Base-by-base conservation (phyloP, 2,797 vertebrate species). In the Pseudochromis fuscus region DNA sequence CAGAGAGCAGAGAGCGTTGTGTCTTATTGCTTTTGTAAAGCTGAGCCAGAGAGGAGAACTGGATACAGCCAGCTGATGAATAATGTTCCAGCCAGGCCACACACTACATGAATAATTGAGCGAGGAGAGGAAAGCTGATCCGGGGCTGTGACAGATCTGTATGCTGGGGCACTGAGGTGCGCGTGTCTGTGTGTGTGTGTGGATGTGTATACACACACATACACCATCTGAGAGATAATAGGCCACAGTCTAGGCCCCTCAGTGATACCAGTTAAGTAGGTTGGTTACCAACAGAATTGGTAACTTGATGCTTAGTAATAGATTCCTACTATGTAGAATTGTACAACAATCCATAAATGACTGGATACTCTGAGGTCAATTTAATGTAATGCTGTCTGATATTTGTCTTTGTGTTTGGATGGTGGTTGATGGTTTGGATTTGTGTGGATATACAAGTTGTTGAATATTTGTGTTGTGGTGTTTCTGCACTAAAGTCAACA, bases 21-120 rank as follows among this genome's bases (percentile, higher is more conserved):
- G 27, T 84, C 79, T 78, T 66, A 51, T 48, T 67, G 74, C 63
- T 84, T 78, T 85, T 84, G 83, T 85, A 51, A 82, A 71, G 44
- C 73, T 86, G 77, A 88, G 83, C 86, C 75, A 81, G 79, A 84
- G 66, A 77, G 49, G 86, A 89, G 84, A 94, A 94, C 88, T 78
- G 67, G 92, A 93, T 92, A 88, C 87, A 76, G 62, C 77, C 60
- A 85, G 85, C 74, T 87, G 84, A 89, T 92, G 82, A 92, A 93
- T 92, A 92, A 92, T 93, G 90, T 90, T 91, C 82, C 81, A 92
- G 79, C 77, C 72, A 75, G 88, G 82, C 87, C 72, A 82, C 87
- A 89, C 86, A 79, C 71, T 65, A 35, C 82, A 92, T 95, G 77
- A 94, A 95, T 94, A 93, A 94, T 95, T 91, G 69, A 94, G 80